These are phyloP conservation scores for Falco biarmicus DNA, from an alignment of 2,797 vertebrate species.

Conservation along the genomic window DNA sequence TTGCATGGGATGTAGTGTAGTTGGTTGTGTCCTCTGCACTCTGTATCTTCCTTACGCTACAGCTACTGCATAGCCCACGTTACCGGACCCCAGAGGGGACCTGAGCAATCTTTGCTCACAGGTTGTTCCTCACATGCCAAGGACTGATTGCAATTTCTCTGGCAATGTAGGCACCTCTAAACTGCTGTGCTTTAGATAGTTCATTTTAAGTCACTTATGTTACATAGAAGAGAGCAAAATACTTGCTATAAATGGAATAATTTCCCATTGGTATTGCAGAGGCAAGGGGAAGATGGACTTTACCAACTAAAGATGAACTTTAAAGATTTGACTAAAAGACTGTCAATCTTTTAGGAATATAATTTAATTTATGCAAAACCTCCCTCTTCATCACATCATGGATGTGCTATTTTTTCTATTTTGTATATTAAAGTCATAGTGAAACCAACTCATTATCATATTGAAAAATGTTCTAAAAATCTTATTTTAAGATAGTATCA, in stretches of 20 bases:
- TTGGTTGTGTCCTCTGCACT: background rate
- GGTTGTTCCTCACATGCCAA: background rate
- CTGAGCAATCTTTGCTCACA: background rate
- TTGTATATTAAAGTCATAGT: background rate
- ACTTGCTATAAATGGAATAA: background rate
- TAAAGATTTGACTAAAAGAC: background rate
- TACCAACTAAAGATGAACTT: background rate
- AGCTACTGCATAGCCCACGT: background rate
- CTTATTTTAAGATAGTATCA: background rate
- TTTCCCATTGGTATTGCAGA: background rate
- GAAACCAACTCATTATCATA: background rate
- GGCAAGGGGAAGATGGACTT: background rate
- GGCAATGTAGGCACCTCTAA: background rate
- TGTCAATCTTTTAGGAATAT: background rate
- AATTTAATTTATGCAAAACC: background rate
- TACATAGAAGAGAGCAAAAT: background rate
- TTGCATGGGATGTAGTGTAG: background rate
- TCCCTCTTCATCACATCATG: background rate
- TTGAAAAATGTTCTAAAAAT: background rate
- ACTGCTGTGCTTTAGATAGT: background rate
- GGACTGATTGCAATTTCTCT: background rate
- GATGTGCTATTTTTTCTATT: background rate
- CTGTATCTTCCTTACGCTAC: background rate
- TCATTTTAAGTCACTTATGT: background rate
- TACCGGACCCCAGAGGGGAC: fast-evolving